phyloP scores from a whole-genome alignment of 53 echinoderm and acorn worm species.

The Antedon mediterranea region DNA sequence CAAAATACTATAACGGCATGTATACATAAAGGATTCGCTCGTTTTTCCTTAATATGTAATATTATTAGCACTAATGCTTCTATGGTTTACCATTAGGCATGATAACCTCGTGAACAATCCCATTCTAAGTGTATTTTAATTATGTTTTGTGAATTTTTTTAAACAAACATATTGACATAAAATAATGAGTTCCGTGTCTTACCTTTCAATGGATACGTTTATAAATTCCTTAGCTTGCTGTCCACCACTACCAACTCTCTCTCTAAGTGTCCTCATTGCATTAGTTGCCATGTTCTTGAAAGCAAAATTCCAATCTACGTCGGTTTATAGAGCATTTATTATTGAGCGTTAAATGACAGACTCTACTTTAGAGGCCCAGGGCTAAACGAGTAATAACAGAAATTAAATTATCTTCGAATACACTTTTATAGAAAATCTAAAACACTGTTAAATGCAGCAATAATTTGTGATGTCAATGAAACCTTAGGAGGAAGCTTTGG shows the following conservation, averaged over 20 bases:
- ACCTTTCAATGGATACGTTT: neutral
- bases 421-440: neutral
- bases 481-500: too few species aligned
- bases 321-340: neutral
- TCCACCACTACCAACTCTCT: neutral
- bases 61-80: too few species aligned
- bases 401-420: neutral
- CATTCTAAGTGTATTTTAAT: too few species aligned
- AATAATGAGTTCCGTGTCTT: neutral
- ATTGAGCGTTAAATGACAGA: neutral
- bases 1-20: too few species aligned
- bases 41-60: too few species aligned
- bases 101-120: too few species aligned
- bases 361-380: neutral
- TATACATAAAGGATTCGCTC: too few species aligned
- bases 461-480: too few species aligned
- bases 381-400: neutral
- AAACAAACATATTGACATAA: neutral
- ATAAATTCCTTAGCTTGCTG: neutral
- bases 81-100: too few species aligned
- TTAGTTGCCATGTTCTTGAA: neutral
- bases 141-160: too few species aligned
- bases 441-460: neutral
- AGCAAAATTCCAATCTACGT: neutral
- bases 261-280: neutral